Evolutionary conservation across 2,888 invertebrate species (phyloP).

Genomic region (Lobophora halterata): DNA sequence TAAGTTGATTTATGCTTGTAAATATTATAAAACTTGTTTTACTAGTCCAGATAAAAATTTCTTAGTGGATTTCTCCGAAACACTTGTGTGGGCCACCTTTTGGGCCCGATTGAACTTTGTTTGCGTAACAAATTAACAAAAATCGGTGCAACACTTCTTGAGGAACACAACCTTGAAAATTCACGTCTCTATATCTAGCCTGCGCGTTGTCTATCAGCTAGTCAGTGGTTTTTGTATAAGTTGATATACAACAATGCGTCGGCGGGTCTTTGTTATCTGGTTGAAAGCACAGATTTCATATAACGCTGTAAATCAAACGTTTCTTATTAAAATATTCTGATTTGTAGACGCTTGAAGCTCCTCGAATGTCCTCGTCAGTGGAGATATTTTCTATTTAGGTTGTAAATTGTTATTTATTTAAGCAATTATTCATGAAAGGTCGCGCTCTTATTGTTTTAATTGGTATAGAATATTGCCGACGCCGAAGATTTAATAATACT

Average conservation of each 20-base stretch:
- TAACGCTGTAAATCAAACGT: conserved; percentile 65
- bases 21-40: too few relatives aligned
- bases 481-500: conserved; percentile 13
- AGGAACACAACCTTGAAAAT: too few relatives aligned
- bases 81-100: too few relatives aligned
- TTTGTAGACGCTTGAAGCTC: conserved; percentile 35
- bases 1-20: too few relatives aligned
- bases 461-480: conserved; percentile 15
- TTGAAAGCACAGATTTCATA: conserved; percentile 60
- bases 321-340: conserved; percentile 62
- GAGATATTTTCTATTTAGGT: conserved; percentile 42
- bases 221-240: conserved; percentile 56
- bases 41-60: too few relatives aligned
- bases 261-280: conserved; percentile 31
- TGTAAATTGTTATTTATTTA: conserved; percentile 50
- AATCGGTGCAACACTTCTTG: too few relatives aligned
- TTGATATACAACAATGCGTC: conserved; percentile 25
- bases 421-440: conserved; percentile 43
- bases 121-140: too few relatives aligned
- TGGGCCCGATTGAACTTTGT: too few relatives aligned
- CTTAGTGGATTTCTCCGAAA: too few relatives aligned
- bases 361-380: conserved; percentile 1
- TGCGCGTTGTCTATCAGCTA: too few relatives aligned
- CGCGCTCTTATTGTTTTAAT: conserved; percentile 37
- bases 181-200: too few relatives aligned